Percentiles rank a stretch among this genome's conserved stretches.
phyloP scores from a whole-genome alignment of 2,888 invertebrate genomes.

The Rhimphoctona megacephalus region DNA sequence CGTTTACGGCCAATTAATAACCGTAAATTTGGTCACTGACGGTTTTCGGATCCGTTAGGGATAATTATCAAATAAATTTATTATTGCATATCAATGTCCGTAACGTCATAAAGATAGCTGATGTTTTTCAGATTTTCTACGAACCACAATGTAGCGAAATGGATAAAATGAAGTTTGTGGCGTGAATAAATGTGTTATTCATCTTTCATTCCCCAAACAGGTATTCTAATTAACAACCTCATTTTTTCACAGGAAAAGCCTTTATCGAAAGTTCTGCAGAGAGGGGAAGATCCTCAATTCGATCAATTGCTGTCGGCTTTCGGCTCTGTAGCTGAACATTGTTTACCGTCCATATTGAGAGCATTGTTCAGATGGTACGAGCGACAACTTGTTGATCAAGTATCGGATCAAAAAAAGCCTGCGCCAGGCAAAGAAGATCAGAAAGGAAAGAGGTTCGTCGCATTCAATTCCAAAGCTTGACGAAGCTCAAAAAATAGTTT shows the following conservation, averaged over 20 bases:
- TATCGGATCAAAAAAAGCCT: constrained; percentile 86
- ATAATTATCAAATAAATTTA: no score
- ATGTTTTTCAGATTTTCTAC: no score
- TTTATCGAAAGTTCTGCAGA: constrained; percentile 97
- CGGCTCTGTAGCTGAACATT: constrained; percentile 98
- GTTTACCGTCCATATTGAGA: constrained; percentile 96
- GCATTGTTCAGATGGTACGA: constrained; percentile 98
- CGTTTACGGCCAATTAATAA: no score
- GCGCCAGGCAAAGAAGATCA: constrained; percentile 86
- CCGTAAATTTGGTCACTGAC: no score
- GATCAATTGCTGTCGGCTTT: constrained; percentile 97
- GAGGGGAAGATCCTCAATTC: constrained; percentile 97
- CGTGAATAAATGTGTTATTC: constrained; percentile 22
- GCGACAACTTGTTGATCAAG: constrained; percentile 91
- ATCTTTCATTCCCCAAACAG: constrained; percentile 64
- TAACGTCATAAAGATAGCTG: no score
- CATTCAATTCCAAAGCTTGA: neutral
- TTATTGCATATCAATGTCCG: no score
- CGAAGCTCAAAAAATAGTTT: no score
- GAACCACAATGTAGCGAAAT: no score
- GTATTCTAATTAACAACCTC: neutral
- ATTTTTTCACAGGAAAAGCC: constrained; percentile 91
- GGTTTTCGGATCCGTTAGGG: no score
- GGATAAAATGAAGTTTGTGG: no score
- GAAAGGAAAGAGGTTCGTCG: constrained; percentile 87